Evolutionary conservation across 2,888 invertebrate genomes (phyloP).

Genomic region (Odontomyia ornata): DNA sequence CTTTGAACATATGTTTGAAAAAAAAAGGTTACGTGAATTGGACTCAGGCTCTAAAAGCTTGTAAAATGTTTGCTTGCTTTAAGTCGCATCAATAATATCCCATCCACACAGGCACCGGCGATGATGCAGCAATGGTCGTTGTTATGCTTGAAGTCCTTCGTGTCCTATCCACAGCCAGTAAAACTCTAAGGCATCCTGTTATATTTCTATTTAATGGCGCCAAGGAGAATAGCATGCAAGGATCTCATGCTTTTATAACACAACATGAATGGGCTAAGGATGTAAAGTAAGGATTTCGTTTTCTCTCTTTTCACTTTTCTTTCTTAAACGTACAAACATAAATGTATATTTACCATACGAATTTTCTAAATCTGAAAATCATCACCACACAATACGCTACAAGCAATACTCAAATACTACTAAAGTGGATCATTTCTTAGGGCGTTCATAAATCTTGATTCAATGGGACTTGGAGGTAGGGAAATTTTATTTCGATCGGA

Average conservation of each 20-base stretch:
- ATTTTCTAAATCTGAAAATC: too few species aligned
- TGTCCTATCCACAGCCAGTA: constrained; percentile 60
- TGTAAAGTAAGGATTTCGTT: constrained; percentile 62
- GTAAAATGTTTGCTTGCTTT: too few species aligned
- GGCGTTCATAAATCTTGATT: constrained; percentile 89
- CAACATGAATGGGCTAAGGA: constrained; percentile 84
- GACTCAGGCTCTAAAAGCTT: too few species aligned
- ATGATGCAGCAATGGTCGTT: constrained; percentile 72
- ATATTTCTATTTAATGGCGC: constrained; percentile 76
- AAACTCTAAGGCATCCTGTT: constrained; percentile 67
- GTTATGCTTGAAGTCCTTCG: constrained; percentile 72
- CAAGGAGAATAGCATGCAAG: constrained; percentile 74
- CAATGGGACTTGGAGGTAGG: constrained; percentile 91
- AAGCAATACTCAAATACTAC: constrained; percentile 51
- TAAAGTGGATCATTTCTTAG: constrained; percentile 55
- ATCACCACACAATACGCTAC: too few species aligned
- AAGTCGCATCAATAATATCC: too few species aligned
- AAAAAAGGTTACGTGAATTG: too few species aligned
- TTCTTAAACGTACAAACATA: background rate
- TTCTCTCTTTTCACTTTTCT: constrained; percentile 2
- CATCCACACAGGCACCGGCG: constrained; percentile 67
- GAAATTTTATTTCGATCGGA: constrained; percentile 91
- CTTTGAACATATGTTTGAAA: too few species aligned
- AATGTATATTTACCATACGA: too few species aligned
- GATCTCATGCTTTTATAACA: constrained; percentile 74